Evolutionary conservation across 2,888 invertebrate species (phyloP).

Genomic region (Watsonalla cultraria): DNA sequence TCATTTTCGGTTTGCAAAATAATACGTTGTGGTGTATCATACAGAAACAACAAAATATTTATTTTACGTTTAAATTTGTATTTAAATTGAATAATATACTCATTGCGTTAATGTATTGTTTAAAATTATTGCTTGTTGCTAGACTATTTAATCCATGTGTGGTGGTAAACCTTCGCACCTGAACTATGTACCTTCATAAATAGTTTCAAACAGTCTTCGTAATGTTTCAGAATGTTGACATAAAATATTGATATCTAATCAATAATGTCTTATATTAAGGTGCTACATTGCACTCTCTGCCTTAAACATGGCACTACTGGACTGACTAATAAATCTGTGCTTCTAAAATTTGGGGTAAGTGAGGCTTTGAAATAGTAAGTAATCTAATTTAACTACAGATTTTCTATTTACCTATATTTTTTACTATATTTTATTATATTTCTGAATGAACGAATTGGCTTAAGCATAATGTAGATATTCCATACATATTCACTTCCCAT

Average conservation of each 20-base stretch:
- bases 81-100: too few relatives aligned
- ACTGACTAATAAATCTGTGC: constrained; percentile 46
- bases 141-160: too few relatives aligned
- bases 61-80: too few relatives aligned
- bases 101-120: too few relatives aligned
- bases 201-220: constrained; percentile 1
- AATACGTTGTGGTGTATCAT: neutral
- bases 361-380: neutral
- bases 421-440: neutral
- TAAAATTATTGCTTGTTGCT: too few relatives aligned
- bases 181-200: too few relatives aligned
- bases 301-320: constrained; percentile 49
- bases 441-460: too few relatives aligned
- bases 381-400: too few relatives aligned
- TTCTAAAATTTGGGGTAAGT: constrained; percentile 59
- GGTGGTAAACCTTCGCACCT: too few relatives aligned
- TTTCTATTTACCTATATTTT: neutral
- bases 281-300: constrained; percentile 60
- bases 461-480: neutral
- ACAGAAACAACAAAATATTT: neutral
- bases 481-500: too few relatives aligned
- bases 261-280: constrained; percentile 64
- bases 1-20: neutral
- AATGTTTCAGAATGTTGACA: constrained; percentile 57
- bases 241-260: constrained; percentile 20